phyloP scores from a whole-genome alignment of 2,797 vertebrate genomes.

The Lagorchestes hirsutus region DNA sequence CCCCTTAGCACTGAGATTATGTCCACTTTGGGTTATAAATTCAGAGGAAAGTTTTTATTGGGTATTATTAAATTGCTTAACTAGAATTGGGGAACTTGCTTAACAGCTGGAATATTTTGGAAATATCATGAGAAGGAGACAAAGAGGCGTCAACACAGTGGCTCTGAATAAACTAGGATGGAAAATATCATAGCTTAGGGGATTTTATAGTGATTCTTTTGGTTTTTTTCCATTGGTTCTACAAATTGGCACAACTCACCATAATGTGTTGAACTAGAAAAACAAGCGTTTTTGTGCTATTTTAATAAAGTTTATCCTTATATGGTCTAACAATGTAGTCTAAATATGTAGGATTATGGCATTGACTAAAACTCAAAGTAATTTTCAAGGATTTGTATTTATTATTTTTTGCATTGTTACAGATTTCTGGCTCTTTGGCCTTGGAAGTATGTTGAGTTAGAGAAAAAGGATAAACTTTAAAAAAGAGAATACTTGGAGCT shows the following conservation, averaged over 20 bases:
- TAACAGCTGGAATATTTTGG: not conserved
- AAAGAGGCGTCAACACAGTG: not conserved
- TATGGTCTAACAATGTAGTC: not conserved
- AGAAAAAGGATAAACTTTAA: not conserved
- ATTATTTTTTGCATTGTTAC: not conserved
- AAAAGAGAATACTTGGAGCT: not conserved
- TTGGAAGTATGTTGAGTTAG: not conserved
- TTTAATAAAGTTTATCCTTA: not conserved
- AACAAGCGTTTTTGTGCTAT: not conserved
- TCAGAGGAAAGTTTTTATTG: not conserved
- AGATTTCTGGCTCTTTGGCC: conserved; percentile 8
- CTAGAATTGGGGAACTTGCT: not conserved
- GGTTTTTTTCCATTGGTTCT: not conserved
- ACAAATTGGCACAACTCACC: not conserved
- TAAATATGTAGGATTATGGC: conserved; percentile 12
- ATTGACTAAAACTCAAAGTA: not conserved
- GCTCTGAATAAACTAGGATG: not conserved
- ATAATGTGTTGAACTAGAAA: not conserved
- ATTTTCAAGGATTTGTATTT: conserved; percentile 31
- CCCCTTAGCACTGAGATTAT: not conserved
- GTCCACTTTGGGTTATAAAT: not conserved
- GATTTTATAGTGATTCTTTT: not conserved
- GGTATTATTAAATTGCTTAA: not conserved
- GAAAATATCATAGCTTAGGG: not conserved
- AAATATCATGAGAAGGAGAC: not conserved